Evolutionary conservation across 2,113 vertebrate species (phyloP).

Genomic region (Narcine bancroftii): DNA sequence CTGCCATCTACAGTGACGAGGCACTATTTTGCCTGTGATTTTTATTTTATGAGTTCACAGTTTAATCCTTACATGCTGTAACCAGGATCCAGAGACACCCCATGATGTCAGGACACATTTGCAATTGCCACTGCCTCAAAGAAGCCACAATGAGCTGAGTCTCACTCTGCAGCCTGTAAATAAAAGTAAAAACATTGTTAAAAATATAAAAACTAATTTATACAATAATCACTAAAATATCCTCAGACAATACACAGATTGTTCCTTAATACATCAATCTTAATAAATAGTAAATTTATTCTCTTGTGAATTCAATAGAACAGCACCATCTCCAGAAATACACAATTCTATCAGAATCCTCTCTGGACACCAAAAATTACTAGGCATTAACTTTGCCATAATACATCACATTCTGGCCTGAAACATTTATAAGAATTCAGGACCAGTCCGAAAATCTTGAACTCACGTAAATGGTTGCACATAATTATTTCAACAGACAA

Average conservation of each 20-base stretch:
- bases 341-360: background rate
- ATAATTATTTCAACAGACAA: background rate
- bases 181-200: background rate
- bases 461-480: background rate
- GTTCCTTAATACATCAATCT: background rate
- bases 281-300: background rate
- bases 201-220: background rate
- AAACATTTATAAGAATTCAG: background rate
- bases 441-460: background rate
- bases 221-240: background rate
- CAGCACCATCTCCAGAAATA: background rate
- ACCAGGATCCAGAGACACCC: background rate
- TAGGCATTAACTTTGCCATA: background rate
- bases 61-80: background rate
- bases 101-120: background rate
- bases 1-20: background rate
- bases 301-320: background rate
- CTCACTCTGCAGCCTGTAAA: background rate
- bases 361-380: background rate
- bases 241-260: background rate
- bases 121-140: background rate
- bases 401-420: background rate
- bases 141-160: background rate
- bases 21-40: background rate
- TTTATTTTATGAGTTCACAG: background rate